These are phyloP conservation scores for Cyphomyrus discorhynchus DNA, from an alignment of 2,113 vertebrate genomes.

Conservation along the genomic window DNA sequence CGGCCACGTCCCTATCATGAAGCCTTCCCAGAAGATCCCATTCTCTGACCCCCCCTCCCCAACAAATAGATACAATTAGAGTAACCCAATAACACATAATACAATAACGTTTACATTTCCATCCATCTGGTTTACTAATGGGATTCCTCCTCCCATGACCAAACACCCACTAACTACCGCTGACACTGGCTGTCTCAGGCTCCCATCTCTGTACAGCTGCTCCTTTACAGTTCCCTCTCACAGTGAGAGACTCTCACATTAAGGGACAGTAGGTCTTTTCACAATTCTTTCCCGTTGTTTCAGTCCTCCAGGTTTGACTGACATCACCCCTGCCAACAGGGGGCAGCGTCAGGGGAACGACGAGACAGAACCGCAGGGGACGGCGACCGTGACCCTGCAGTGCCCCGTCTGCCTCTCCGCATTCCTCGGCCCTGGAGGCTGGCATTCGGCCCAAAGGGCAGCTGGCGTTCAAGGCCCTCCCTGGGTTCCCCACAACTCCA, in stretches of 20 bases:
- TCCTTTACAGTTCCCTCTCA: background rate
- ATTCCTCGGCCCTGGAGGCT: background rate
- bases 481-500: background rate
- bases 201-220: background rate
- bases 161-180: background rate
- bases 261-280: background rate
- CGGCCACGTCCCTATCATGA: background rate
- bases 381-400: background rate
- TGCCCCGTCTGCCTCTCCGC: background rate
- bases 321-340: background rate
- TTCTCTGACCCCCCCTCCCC: background rate
- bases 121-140: slow-evolving; percentile 12
- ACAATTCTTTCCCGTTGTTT: background rate
- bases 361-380: background rate
- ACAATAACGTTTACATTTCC: background rate
- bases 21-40: background rate
- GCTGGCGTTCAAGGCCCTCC: background rate
- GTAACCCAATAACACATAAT: slow-evolving; percentile 1
- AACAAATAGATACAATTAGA: slow-evolving; percentile 7
- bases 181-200: background rate
- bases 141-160: background rate
- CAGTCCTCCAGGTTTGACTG: background rate
- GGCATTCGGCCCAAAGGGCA: background rate
- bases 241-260: background rate
- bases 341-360: background rate